A percentile compares a stretch with the other conserved stretches of the same genome.
phyloP scores from a whole-genome alignment of 2,797 vertebrate species.

The Propithecus perrieri region DNA sequence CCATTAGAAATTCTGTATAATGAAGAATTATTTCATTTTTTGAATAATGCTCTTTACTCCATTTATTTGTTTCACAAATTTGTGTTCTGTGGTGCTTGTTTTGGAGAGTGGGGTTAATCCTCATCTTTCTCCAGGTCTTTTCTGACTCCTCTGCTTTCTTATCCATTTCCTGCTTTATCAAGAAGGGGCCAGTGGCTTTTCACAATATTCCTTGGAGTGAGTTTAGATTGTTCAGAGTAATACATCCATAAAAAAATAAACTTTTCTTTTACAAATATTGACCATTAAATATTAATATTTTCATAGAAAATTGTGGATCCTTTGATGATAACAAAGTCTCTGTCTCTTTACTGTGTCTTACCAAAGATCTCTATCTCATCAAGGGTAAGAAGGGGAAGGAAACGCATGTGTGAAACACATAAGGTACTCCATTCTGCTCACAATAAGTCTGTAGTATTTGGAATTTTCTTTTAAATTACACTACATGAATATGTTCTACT shows the following conservation, averaged over 20 bases:
- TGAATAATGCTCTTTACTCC: background rate
- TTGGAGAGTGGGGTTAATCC: background rate
- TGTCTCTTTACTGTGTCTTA: background rate
- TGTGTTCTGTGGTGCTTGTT: background rate
- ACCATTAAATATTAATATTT: background rate
- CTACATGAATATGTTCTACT: background rate
- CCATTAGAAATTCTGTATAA: constrained; percentile 1
- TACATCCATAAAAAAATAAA: background rate
- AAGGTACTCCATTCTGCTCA: background rate
- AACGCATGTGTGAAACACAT: background rate
- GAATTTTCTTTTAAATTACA: constrained; percentile 18
- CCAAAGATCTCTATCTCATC: background rate
- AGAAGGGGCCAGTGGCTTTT: background rate
- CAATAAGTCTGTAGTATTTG: background rate
- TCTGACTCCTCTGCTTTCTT: background rate
- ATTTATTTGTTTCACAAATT: constrained; percentile 1
- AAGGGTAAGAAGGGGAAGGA: background rate
- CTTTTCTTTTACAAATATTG: background rate
- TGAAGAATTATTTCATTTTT: background rate
- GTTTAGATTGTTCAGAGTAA: constrained; percentile 8
- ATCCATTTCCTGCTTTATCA: background rate
- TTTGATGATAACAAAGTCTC: background rate
- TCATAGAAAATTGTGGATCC: background rate
- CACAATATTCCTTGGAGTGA: background rate
- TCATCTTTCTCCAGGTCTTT: background rate